Evolutionary conservation across 2,113 vertebrate species (phyloP).

Genomic region (Pyrgilauda ruficollis): DNA sequence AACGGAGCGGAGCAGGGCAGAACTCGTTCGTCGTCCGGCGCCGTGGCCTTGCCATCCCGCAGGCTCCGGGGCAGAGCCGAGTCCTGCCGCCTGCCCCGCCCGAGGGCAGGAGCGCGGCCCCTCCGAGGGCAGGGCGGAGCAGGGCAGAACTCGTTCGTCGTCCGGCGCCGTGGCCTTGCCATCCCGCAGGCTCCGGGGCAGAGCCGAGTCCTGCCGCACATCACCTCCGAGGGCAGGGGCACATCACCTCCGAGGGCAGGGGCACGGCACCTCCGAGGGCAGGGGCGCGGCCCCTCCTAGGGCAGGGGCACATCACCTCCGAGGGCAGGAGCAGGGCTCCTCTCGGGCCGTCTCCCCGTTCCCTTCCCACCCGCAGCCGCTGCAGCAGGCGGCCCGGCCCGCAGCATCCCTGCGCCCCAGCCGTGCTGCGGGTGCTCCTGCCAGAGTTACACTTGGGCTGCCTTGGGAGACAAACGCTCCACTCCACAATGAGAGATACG

Average conservation of each 20-base stretch:
- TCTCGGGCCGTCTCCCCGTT: accelerated
- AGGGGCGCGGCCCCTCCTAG: accelerated
- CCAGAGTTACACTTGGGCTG: neutral
- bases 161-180: neutral
- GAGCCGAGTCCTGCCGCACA: neutral
- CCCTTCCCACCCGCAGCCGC: neutral
- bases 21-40: neutral
- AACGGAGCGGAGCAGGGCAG: neutral
- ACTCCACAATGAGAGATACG: accelerated
- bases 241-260: too few species aligned
- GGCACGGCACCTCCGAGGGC: neutral
- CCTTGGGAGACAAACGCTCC: neutral
- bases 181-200: neutral
- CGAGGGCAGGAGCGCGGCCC: neutral
- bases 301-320: accelerated
- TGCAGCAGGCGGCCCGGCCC: neutral
- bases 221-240: accelerated
- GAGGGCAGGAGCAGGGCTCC: accelerated
- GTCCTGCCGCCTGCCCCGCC: neutral
- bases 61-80: neutral
- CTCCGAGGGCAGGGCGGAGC: neutral
- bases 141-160: neutral
- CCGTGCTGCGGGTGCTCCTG: neutral
- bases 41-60: neutral
- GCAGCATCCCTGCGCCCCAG: neutral